phyloP scores from a whole-genome alignment of 2,888 invertebrate species.

The Tolmerus cingulatus region DNA sequence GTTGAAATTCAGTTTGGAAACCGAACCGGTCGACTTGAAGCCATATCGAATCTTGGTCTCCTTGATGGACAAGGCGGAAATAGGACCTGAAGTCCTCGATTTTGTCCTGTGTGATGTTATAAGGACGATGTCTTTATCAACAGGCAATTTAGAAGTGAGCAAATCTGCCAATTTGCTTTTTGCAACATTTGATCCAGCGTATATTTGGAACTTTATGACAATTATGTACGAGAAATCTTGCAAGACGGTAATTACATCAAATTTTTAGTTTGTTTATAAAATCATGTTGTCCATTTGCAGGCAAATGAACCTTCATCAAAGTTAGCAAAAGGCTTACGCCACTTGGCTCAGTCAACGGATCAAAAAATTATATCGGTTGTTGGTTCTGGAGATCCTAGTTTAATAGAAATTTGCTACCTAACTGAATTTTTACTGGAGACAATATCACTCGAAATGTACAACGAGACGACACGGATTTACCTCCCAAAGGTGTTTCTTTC shows the following conservation, averaged over 20 bases:
- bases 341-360: conserved; percentile 49
- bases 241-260: conserved; percentile 54
- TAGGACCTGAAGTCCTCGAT: conserved; percentile 80
- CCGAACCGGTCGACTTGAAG: conserved; percentile 69
- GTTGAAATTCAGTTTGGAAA: conserved; percentile 67
- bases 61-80: conserved; percentile 85
- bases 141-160: conserved; percentile 72
- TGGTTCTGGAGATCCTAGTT: conserved; percentile 70
- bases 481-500: conserved; percentile 78
- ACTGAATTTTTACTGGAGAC: conserved; percentile 79
- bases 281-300: conserved; percentile 46
- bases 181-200: conserved; percentile 82
- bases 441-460: conserved; percentile 77
- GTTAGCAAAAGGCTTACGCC: conserved; percentile 48
- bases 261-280: neutral
- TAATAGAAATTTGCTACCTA: conserved; percentile 75
- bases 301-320: conserved; percentile 52
- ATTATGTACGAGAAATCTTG: conserved; percentile 70
- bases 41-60: conserved; percentile 83
- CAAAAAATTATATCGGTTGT: conserved; percentile 63
- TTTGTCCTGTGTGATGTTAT: conserved; percentile 81
- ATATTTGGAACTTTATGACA: conserved; percentile 84
- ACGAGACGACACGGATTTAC: conserved; percentile 79
- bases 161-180: conserved; percentile 87
- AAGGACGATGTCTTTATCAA: conserved; percentile 68